Conservation (phyloP, 2,797 vertebrate genomes). For the Lutra lutra region DNA sequence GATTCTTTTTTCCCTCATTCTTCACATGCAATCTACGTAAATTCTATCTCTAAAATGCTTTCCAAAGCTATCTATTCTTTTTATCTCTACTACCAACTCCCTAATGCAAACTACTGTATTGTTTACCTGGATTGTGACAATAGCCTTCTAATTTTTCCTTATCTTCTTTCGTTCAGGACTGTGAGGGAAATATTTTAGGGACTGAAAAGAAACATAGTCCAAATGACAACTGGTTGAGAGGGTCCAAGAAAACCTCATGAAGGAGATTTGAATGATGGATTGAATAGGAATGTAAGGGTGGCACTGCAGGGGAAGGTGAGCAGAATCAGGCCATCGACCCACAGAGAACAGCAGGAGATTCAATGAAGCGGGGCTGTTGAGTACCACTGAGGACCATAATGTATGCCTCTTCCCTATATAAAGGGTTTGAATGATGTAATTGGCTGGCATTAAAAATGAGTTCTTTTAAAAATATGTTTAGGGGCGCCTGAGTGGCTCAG, state of each 20-base stretch:
- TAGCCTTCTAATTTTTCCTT: neutral
- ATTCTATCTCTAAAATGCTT: neutral
- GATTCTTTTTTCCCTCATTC: neutral
- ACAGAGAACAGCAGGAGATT: neutral
- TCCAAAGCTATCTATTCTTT: neutral
- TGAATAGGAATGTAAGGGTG: neutral
- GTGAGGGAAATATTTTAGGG: neutral
- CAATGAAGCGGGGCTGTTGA: neutral
- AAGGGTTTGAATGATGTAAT: neutral
- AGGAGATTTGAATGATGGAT: neutral
- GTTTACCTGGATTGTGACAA: neutral
- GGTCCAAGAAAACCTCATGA: neutral
- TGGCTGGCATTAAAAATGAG: neutral
- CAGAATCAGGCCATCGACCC: accelerated
- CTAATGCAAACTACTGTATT: neutral
- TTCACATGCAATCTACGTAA: neutral
- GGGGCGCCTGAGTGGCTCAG: no score
- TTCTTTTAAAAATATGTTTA: no score
- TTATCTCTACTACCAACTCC: neutral
- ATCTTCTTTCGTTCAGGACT: neutral
- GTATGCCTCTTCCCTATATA: neutral
- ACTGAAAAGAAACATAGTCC: neutral
- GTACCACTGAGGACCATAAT: neutral
- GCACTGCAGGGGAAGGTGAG: neutral
- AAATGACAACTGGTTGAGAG: neutral